Percentiles rank a stretch among this genome's conserved stretches.
Evolutionary conservation across 1,140 invertebrate genomes (phyloP).

Genomic region (Caenorhabditis inopinata): DNA sequence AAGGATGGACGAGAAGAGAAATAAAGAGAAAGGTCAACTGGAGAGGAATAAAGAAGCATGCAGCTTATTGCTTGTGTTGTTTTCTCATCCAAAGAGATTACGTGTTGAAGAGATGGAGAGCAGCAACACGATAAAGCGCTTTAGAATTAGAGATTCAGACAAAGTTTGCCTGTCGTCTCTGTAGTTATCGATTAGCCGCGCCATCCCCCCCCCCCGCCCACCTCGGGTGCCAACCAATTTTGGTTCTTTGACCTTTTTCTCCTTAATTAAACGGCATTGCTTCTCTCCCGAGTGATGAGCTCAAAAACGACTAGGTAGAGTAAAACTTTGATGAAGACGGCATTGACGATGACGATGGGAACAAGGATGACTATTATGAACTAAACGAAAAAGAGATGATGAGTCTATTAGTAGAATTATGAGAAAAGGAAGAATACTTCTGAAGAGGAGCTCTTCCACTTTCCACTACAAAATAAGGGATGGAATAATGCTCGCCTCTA

Average conservation of each 20-base stretch:
- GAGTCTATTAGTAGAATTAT: not conserved
- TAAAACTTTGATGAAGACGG: no score
- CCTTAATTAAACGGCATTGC: not conserved
- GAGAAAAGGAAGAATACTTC: no score
- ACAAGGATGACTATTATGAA: not conserved
- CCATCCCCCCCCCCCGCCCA: not conserved
- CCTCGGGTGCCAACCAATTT: not conserved
- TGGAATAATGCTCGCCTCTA: no score
- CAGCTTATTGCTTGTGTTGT: constrained; percentile 17
- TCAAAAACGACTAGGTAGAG: not conserved
- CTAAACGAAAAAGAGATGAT: not conserved
- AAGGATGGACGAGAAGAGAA: not conserved
- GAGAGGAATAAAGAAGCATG: not conserved
- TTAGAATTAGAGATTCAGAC: not conserved
- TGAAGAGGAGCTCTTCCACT: no score
- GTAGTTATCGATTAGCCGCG: constrained; percentile 20
- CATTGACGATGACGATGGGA: not conserved
- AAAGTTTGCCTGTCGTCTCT: not conserved
- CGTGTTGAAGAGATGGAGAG: not conserved
- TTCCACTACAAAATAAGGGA: no score
- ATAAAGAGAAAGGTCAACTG: constrained; percentile 22
- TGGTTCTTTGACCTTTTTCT: not conserved
- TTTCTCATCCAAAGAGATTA: not conserved
- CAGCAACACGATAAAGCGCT: not conserved
- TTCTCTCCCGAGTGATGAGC: not conserved